Evolutionary conservation across 2,888 invertebrate species (phyloP), one percentile per base, ranked within the genome.

Genomic region (Chloromyia formosa): DNA sequence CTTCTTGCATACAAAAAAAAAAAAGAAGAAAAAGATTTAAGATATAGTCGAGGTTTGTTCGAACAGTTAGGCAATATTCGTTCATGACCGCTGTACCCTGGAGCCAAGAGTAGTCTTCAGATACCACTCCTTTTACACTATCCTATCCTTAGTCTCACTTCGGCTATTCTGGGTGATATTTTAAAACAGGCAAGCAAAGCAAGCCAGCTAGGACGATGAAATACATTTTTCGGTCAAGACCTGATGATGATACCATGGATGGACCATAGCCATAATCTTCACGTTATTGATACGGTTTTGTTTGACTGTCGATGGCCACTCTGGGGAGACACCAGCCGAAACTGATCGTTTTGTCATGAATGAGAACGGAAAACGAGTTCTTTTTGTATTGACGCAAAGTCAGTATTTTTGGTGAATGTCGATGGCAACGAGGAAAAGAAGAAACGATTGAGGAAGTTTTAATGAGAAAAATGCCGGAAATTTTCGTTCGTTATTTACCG

Each of bases 271-370:
- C 14, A 49, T n/a, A 49, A 49, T 35, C 49, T 49, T 49, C 49
- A 12, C 5, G 49, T 49, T 49, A n/a, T 49, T n/a, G 49, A n/a
- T 49, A 49, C 49, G 49, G 27, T 49, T n/a, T 49, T 49, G 49
- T n/a, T n/a, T n/a, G 27, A 49, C 16, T n/a, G 49, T 49, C 49
- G 49, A n/a, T 56, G 35, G 75, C 64, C 66, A 66, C 40, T 40
- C 40, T 18, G 68, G 61, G 27, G 54, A 53, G 61, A 56, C 74
- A 42, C 68, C 27, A 35, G 77, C 74, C 76, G 58, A 76, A 56
- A 56, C 58, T 58, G 18, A 73, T 75, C 66, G 69, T 75, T 73
- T 58, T 77, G 72, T 64, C 23, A 75, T 69, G 61, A 27, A 75
- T 40, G 56, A 60, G 60, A 72, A 74, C 27, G 60, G 27, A 75